These are phyloP conservation scores for Gymnarchus niloticus DNA, from an alignment of 2,113 vertebrate species.

Conservation along the genomic window DNA sequence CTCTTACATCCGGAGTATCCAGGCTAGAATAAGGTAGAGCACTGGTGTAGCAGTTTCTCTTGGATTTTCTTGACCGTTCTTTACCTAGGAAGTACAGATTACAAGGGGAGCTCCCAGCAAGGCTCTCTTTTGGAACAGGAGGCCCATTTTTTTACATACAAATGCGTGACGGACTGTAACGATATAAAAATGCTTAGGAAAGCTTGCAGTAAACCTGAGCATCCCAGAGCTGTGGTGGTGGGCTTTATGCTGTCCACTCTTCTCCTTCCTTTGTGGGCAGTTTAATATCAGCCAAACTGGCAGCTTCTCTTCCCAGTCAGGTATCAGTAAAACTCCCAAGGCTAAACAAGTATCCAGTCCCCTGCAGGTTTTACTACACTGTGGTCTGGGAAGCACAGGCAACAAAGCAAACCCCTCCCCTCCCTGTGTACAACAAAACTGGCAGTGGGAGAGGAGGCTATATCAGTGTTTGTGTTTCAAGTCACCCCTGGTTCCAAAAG, in stretches of 20 bases:
- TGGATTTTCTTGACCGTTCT: neutral
- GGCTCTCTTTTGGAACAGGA: neutral
- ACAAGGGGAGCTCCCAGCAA: conserved; percentile 1
- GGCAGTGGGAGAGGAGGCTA: neutral
- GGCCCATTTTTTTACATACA: neutral
- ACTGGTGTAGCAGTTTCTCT: neutral
- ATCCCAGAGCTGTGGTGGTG: neutral
- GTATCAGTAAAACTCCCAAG: neutral
- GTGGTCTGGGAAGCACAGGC: neutral
- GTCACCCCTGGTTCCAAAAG: neutral
- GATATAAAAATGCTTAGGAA: neutral
- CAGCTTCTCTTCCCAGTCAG: neutral
- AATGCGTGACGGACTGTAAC: too few species aligned
- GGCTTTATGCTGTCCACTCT: neutral
- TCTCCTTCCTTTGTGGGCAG: neutral
- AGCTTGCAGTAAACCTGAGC: neutral
- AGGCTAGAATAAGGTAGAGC: neutral
- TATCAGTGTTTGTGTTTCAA: neutral
- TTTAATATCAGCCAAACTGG: neutral
- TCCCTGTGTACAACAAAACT: neutral
- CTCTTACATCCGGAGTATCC: neutral
- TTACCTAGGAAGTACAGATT: conserved; percentile 3
- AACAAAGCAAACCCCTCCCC: neutral
- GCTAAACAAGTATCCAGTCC: neutral
- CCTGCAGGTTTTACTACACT: neutral